phyloP scores from a whole-genome alignment of 2,797 vertebrate genomes.

The Dicrostonyx torquatus region DNA sequence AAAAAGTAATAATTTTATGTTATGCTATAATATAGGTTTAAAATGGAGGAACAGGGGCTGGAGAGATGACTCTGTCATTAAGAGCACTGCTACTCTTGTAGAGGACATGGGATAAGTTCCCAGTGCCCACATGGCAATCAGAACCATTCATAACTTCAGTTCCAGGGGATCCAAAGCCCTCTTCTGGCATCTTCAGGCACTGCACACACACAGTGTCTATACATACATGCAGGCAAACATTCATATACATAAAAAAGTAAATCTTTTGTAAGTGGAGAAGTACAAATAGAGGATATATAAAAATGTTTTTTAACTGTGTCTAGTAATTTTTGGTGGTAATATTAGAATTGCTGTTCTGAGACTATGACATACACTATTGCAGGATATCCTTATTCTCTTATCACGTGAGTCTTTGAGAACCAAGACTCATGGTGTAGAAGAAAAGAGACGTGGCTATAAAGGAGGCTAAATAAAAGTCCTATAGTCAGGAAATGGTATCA shows the following conservation, averaged over 20 bases:
- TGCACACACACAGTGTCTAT: background rate
- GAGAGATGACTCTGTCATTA: background rate
- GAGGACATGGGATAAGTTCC: background rate
- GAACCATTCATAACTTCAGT: background rate
- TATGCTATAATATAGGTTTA: background rate
- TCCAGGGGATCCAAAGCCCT: background rate
- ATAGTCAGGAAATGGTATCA: background rate
- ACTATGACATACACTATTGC: background rate
- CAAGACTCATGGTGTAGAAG: background rate
- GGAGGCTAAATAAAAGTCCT: background rate
- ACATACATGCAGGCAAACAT: background rate
- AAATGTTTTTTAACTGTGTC: background rate
- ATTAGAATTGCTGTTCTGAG: constrained; percentile 2
- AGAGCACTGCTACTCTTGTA: background rate
- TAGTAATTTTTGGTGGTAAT: background rate
- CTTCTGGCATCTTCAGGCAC: background rate
- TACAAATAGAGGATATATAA: background rate
- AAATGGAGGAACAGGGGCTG: background rate
- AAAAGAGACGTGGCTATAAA: background rate
- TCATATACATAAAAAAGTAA: background rate
- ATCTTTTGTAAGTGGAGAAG: background rate
- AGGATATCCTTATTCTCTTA: background rate
- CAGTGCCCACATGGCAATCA: background rate
- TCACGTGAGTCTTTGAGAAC: background rate
- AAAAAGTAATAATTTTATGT: background rate